These are phyloP conservation scores for Parnassius apollo DNA, from an alignment of 2,888 invertebrate genomes.

Conservation along the genomic window DNA sequence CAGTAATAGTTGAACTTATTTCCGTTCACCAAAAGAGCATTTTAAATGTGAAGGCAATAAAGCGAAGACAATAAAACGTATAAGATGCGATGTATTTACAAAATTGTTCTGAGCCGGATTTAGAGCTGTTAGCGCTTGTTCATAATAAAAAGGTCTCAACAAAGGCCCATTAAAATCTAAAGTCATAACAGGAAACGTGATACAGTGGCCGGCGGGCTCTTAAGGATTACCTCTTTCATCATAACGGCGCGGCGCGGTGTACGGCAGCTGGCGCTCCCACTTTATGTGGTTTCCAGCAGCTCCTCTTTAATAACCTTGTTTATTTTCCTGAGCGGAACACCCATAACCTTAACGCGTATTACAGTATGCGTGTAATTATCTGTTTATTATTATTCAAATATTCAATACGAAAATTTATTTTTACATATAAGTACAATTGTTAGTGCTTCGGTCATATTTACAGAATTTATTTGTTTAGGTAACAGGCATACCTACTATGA, in stretches of 20 bases:
- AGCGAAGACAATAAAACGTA: constrained; percentile 55
- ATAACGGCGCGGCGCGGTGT: constrained; percentile 72
- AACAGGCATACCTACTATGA: too few species aligned
- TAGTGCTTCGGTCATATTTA: too few species aligned
- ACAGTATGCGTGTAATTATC: constrained; percentile 36
- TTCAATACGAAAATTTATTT: constrained; percentile 3
- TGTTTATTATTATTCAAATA: constrained; percentile 22
- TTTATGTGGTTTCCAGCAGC: constrained; percentile 73
- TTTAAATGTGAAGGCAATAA: constrained; percentile 42
- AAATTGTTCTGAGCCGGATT: constrained; percentile 54
- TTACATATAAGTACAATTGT: too few species aligned
- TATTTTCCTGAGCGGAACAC: constrained; percentile 73
- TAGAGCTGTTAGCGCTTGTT: constrained; percentile 65
- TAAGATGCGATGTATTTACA: constrained; percentile 48
- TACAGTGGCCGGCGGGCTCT: constrained; percentile 63
- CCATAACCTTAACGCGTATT: constrained; percentile 60
- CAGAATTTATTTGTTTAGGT: too few species aligned
- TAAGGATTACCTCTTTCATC: constrained; percentile 71
- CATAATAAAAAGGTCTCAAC: constrained; percentile 66
- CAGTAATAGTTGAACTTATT: constrained; percentile 22
- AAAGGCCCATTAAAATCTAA: constrained; percentile 74
- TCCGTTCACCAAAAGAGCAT: constrained; percentile 28
- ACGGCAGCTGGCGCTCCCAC: constrained; percentile 71
- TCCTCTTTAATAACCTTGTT: constrained; percentile 77
- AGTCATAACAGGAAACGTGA: constrained; percentile 80